Evolutionary conservation across 2,113 vertebrate genomes (phyloP).

Genomic region (Pollachius pollachius): DNA sequence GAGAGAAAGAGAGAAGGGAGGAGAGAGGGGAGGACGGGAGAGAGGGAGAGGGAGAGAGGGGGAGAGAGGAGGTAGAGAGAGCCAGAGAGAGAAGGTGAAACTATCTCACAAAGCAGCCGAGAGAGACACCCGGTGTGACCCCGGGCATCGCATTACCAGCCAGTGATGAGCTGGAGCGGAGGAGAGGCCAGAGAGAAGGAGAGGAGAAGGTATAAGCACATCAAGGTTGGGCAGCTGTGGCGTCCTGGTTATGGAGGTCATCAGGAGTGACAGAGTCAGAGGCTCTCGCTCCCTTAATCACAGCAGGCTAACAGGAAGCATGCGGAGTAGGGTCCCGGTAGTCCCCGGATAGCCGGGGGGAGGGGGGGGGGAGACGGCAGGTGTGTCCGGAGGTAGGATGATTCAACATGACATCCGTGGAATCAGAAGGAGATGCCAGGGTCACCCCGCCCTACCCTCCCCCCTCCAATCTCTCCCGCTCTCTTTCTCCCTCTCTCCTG

Average conservation of each 20-base stretch:
- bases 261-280: constrained; percentile 61
- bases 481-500: no score
- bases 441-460: constrained; percentile 25
- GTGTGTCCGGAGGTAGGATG: constrained; percentile 65
- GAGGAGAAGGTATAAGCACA: constrained; percentile 29
- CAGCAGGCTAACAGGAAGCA: constrained; percentile 53
- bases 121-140: constrained; percentile 18
- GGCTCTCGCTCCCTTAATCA: constrained; percentile 56
- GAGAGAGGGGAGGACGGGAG: not conserved
- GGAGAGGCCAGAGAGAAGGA: constrained; percentile 1
- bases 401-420: constrained; percentile 71
- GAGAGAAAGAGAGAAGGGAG: constrained; percentile 7
- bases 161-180: constrained; percentile 25
- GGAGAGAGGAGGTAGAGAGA: constrained; percentile 3
- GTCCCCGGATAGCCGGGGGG: constrained; percentile 15
- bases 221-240: constrained; percentile 22
- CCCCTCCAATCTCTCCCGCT: no score
- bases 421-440: constrained; percentile 66
- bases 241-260: constrained; percentile 48
- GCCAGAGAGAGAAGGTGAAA: constrained; percentile 19
- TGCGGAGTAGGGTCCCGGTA: constrained; percentile 58
- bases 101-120: constrained; percentile 35
- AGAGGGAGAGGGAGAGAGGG: not conserved
- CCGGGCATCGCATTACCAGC: constrained; percentile 34
- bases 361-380: constrained; percentile 46